Evolutionary conservation across 2,888 invertebrate genomes (phyloP).

Genomic region (Strigamia crassipes): DNA sequence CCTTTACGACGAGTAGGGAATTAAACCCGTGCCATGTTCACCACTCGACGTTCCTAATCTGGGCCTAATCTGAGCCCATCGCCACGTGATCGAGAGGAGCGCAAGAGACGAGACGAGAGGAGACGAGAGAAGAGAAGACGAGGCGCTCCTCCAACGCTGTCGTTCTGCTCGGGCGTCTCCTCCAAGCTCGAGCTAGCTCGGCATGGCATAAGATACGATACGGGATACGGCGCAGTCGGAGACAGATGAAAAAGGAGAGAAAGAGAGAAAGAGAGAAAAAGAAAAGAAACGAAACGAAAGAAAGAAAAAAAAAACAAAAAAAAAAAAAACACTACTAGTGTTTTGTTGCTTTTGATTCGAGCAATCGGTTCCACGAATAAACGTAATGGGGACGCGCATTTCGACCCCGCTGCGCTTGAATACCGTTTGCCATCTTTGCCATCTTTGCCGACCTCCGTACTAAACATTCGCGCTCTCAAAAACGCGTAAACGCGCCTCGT

Average conservation of each 20-base stretch:
- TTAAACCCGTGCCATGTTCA: slow-evolving; percentile 30
- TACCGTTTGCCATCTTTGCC: background rate
- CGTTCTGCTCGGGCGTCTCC: background rate
- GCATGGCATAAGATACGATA: too few species aligned
- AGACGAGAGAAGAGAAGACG: too few species aligned
- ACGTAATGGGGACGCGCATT: background rate
- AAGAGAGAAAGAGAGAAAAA: too few species aligned
- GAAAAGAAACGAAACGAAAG: too few species aligned
- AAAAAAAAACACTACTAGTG: background rate
- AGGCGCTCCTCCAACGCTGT: too few species aligned
- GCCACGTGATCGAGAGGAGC: slow-evolving; percentile 15
- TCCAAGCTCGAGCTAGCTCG: too few species aligned
- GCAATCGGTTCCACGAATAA: background rate
- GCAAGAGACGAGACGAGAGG: too few species aligned
- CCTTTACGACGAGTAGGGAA: slow-evolving; percentile 26
- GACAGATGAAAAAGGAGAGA: background rate
- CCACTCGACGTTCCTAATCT: slow-evolving; percentile 30
- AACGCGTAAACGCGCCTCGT: background rate
- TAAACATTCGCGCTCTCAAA: background rate
- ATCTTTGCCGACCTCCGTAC: too few species aligned
- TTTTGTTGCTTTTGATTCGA: background rate
- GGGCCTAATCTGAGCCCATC: slow-evolving; percentile 30
- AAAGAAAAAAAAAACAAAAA: too few species aligned
- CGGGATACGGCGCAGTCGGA: background rate
- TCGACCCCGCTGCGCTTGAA: background rate